Evolutionary conservation across 2,797 vertebrate species (phyloP).

Genomic region (Scolopax rusticola): DNA sequence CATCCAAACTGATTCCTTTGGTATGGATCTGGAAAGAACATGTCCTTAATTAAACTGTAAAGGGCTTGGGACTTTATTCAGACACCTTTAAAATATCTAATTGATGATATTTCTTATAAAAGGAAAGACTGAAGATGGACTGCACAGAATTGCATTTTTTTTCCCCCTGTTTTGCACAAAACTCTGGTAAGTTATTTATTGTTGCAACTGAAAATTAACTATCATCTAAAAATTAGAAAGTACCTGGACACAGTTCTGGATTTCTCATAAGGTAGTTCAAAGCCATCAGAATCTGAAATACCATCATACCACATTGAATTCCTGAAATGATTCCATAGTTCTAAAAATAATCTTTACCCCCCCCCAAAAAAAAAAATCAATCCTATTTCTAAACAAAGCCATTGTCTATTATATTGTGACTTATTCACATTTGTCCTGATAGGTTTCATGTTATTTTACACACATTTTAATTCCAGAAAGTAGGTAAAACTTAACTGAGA

Average conservation of each 20-base stretch:
- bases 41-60: not conserved
- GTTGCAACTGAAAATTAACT: not conserved
- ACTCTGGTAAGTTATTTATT: not conserved
- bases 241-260: not conserved
- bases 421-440: not conserved
- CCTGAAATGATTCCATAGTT: not conserved
- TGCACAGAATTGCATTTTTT: not conserved
- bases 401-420: not conserved
- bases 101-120: not conserved
- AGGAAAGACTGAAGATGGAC: not conserved
- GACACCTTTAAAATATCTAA: constrained; percentile 1
- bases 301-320: not conserved
- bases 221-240: not conserved
- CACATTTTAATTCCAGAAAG: not conserved
- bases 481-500: not conserved
- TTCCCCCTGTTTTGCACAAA: not conserved
- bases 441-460: not conserved
- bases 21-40: not conserved
- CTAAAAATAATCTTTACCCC: not conserved
- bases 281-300: not conserved
- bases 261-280: not conserved
- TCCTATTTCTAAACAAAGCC: not conserved
- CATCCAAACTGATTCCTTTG: not conserved
- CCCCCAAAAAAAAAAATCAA: not conserved
- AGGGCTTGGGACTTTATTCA: not conserved